Percentiles rank a stretch among this genome's conserved stretches.
phyloP scores from a whole-genome alignment of 1,140 invertebrate species.

The Drosophila sp. region DNA sequence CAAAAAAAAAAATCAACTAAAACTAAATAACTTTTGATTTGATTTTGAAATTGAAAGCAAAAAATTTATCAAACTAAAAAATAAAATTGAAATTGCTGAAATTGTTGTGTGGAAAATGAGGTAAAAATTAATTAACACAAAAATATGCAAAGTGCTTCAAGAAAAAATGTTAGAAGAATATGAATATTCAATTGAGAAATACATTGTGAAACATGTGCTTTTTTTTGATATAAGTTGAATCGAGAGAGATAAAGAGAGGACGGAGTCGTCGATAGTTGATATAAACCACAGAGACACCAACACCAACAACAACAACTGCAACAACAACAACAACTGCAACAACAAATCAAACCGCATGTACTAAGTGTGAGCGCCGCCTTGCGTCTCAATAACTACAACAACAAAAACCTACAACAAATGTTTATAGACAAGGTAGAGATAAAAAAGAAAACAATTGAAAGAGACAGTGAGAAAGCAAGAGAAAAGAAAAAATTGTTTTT shows the following conservation, averaged over 20 bases:
- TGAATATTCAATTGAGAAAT: constrained; percentile 59
- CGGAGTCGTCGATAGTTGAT: constrained; percentile 42
- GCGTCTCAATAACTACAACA: constrained; percentile 46
- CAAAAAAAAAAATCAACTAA: constrained; percentile 39
- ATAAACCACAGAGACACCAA: constrained; percentile 39
- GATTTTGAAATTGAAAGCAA: constrained; percentile 42
- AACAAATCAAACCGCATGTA: constrained; percentile 61
- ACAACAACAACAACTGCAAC: constrained; percentile 40
- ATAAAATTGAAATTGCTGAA: constrained; percentile 68
- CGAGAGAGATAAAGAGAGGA: constrained; percentile 33
- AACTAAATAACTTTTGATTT: constrained; percentile 36
- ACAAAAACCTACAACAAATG: background rate
- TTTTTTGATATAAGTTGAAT: constrained; percentile 59
- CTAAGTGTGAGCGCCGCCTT: constrained; percentile 74
- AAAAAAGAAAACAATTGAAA: constrained; percentile 6
- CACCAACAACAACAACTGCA: constrained; percentile 52
- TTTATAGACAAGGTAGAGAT: constrained; percentile 17
- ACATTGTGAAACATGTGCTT: constrained; percentile 82
- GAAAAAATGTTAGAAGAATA: constrained; percentile 48
- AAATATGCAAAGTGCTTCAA: constrained; percentile 62
- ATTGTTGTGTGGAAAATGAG: constrained; percentile 83
- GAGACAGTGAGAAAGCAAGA: constrained; percentile 18
- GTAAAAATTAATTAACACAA: constrained; percentile 63
- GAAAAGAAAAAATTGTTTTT: constrained; percentile 59
- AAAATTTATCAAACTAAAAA: constrained; percentile 17